Evolutionary conservation across 2,888 invertebrate species (phyloP).

Genomic region (Luperina nickerlii): DNA sequence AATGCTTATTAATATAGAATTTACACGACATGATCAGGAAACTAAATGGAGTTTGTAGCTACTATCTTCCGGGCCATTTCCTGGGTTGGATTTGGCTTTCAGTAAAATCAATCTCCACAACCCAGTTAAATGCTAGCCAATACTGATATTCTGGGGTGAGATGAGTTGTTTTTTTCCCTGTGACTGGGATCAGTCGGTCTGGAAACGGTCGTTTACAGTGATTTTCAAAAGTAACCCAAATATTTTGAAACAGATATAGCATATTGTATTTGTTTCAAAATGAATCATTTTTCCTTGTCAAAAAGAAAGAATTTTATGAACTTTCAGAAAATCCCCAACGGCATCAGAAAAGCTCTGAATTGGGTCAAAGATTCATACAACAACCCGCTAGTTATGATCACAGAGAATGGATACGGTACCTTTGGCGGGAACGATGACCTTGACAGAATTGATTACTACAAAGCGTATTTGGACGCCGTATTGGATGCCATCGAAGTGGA

Average conservation of each 20-base stretch:
- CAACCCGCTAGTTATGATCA: conserved; percentile 89
- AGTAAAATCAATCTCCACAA: neutral
- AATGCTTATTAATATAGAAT: neutral
- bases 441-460: conserved; percentile 82
- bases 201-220: no score
- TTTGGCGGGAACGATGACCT: conserved; percentile 77
- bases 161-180: neutral
- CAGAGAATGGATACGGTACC: conserved; percentile 91
- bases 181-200: neutral
- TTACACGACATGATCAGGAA: neutral
- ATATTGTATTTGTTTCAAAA: neutral
- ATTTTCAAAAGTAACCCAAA: neutral
- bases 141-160: no score
- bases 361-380: conserved; percentile 90
- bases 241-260: neutral
- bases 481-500: conserved; percentile 78
- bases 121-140: neutral
- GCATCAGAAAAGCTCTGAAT: conserved; percentile 87
- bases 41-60: neutral
- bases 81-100: neutral
- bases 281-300: accelerated
- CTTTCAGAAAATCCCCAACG: conserved; percentile 82
- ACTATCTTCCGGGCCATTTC: no score
- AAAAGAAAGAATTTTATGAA: neutral
- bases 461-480: conserved; percentile 75